Conservation (phyloP, 1,140 invertebrate genomes). For the Bombyx mandarina region DNA sequence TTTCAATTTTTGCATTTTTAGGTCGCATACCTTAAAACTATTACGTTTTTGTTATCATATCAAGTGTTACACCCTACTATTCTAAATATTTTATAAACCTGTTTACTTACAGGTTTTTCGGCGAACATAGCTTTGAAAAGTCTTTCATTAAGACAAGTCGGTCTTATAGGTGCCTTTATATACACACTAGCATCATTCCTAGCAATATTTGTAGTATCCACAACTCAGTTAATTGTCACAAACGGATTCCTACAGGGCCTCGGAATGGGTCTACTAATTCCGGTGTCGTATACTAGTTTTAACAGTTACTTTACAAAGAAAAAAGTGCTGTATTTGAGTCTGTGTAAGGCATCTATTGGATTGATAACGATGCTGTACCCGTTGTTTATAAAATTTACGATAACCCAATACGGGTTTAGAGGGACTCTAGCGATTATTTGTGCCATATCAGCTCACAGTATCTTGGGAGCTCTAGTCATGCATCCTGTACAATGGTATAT, state of each 20-base stretch:
- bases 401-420: conserved; percentile 73
- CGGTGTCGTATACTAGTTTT: conserved; percentile 58
- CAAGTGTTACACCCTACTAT: too few species aligned
- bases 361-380: conserved; percentile 73
- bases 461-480: conserved; percentile 76
- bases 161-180: conserved; percentile 69
- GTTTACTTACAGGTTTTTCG: conserved; percentile 48
- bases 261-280: conserved; percentile 62
- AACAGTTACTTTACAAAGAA: conserved; percentile 63
- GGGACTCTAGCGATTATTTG: conserved; percentile 74
- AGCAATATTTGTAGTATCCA: conserved; percentile 70
- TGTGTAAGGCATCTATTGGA: conserved; percentile 74
- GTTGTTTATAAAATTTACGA: conserved; percentile 69
- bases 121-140: conserved; percentile 69
- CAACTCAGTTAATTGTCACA: conserved; percentile 70
- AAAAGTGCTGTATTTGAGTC: conserved; percentile 73
- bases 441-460: conserved; percentile 74
- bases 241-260: conserved; percentile 60
- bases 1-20: too few species aligned
- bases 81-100: too few species aligned
- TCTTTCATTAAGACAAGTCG: conserved; percentile 70
- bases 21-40: too few species aligned
- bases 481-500: conserved; percentile 82
- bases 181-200: conserved; percentile 71
- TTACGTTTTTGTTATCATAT: too few species aligned